Conservation (phyloP, 2,888 invertebrate genomes). For the Galerucella nymphaeae region DNA sequence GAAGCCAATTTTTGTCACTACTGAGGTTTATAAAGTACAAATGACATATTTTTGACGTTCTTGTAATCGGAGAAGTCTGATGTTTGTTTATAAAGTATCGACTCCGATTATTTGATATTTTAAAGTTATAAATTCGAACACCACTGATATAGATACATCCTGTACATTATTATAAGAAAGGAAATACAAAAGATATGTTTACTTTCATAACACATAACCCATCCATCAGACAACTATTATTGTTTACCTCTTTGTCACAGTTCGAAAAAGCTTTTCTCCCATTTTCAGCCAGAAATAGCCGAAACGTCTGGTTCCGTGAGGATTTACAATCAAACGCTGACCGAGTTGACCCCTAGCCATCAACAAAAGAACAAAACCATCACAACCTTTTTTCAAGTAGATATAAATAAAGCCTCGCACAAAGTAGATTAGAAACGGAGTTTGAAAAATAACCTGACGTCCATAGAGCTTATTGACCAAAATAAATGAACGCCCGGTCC, state of each 20-base stretch:
- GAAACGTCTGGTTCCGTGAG: conserved; percentile 19
- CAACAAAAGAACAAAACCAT: conserved; percentile 35
- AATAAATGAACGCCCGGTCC: conserved; percentile 31
- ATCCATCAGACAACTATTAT: conserved; percentile 9
- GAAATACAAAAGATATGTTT: too few species aligned
- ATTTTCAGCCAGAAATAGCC: conserved; percentile 18
- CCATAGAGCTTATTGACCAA: conserved; percentile 38
- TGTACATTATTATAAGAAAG: too few species aligned
- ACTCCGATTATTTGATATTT: too few species aligned
- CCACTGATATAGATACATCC: too few species aligned
- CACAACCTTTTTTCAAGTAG: conserved; percentile 37
- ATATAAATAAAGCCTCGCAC: conserved; percentile 35
- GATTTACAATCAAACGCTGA: conserved; percentile 30
- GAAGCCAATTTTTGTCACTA: too few species aligned
- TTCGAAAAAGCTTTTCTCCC: conserved; percentile 23
- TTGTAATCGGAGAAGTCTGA: too few species aligned
- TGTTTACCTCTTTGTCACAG: conserved; percentile 27
- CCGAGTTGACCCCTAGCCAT: conserved; percentile 29
- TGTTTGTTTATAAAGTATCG: too few species aligned
- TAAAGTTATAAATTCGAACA: too few species aligned
- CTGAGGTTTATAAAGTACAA: too few species aligned
- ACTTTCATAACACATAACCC: not conserved
- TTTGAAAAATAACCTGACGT: conserved; percentile 38
- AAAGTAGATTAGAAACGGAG: conserved; percentile 37
- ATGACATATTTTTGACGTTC: too few species aligned